Base-by-base conservation (phyloP, 2,888 invertebrate species). In the Tipula helvola region DNA sequence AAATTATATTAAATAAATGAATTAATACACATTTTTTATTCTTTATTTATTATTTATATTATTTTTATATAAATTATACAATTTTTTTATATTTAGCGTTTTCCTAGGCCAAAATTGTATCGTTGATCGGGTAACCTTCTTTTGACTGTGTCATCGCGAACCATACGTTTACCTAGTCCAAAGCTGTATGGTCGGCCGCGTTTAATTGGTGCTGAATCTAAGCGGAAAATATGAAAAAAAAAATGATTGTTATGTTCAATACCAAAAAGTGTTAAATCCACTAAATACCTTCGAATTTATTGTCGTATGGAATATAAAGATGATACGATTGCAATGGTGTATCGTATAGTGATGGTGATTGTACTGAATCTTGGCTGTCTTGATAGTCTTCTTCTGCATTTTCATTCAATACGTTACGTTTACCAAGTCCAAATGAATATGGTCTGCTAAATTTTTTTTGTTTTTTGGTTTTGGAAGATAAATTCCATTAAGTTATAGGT, bases 111-210 rank as follows among this genome's bases (percentile, higher is more conserved):
- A 89, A 93, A 93, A 90, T 93, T 93, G 91, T 94, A 93, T 88
- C 89, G 89, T 88, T 90, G 88, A 88, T 87, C 87, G 86, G 89
- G 89, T 86, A 88, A 88, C 88, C 89, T 90, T 88, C 89, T 89
- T 88, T 88, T 88, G 3, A 88, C 86, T 13, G 87, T 88, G 2
- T 89, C 88, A 16, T 86, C 86, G 7, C 44, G 86, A 8, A 87
- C 86, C 28, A 91, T 91, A 7, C 95, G 93, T 89, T 95, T 95
- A 7, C 95, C 95, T 12, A 95, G 91, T 0, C 95, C 95, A 89
- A 95, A 95, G 86, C 94, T 93, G 91, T 94, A 95, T 0, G 93
- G 94, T 8, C 93, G 93, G 84, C 93, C 93, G 87, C 94, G 93
- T 90, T 95, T 93, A 86, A 86, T 39, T 85, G 41, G 84, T 47